Evolutionary conservation across 2,113 vertebrate genomes (phyloP).

Genomic region (Oxyruncus cristatus): DNA sequence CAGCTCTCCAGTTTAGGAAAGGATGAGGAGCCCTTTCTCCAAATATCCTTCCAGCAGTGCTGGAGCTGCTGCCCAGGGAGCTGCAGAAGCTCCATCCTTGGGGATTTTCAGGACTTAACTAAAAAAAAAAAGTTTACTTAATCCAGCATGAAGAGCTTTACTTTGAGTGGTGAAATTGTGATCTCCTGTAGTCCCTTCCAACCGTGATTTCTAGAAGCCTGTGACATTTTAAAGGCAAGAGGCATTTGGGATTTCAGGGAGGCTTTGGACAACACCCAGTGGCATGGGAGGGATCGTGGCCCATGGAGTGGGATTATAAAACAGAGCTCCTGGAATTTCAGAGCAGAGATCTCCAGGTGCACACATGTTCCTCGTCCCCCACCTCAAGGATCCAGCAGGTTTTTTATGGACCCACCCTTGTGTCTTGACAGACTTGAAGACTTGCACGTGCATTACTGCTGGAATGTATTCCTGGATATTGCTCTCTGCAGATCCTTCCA

Average conservation of each 20-base stretch:
- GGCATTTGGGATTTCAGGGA: not conserved
- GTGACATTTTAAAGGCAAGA: not conserved
- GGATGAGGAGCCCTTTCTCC: not conserved
- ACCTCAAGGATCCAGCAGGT: not conserved
- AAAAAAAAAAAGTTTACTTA: not conserved
- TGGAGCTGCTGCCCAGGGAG: not conserved
- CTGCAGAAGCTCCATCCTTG: not conserved
- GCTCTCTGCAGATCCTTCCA: not conserved
- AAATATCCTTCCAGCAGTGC: not conserved
- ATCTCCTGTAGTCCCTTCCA: not conserved
- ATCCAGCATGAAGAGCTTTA: not conserved
- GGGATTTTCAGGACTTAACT: not conserved
- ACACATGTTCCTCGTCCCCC: accelerated
- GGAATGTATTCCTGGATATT: not conserved
- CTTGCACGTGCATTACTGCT: not conserved
- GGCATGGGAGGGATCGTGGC: no score
- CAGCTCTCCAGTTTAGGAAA: not conserved
- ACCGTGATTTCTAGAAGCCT: not conserved
- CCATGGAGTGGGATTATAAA: not conserved
- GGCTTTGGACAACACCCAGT: not conserved
- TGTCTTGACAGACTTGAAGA: not conserved
- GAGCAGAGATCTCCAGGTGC: no score
- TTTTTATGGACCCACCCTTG: not conserved
- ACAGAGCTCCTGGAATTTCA: not conserved
- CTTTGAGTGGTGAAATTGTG: not conserved